Base-by-base conservation (phyloP, 1,140 invertebrate genomes). In the Drosophila sp. region DNA sequence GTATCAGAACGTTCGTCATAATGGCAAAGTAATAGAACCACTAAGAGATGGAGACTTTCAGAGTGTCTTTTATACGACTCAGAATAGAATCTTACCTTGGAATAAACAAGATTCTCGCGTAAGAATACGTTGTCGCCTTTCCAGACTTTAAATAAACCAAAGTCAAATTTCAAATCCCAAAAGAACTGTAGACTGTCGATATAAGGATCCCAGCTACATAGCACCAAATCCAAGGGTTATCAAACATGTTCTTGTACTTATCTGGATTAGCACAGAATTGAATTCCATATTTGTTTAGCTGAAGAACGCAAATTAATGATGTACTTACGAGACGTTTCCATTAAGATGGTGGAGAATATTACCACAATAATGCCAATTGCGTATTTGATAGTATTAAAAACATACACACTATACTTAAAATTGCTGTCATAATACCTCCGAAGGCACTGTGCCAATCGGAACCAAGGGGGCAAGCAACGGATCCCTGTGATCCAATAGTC, bases 151-250 rank as follows among this genome's bases (percentile, higher is more conserved):
- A 99, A 95, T 13, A 99, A 92, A 6, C 98, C 98, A 97, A 98
- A 99, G 93, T 99, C 98, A 95, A 97, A 97, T 90, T 97, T 96
- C 6, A 99, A 94, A 92, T 99, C 98, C 98, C 98, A 99, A 0
- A 94, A 76, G 96, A 96, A 0, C 95, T 95, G 90, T 97, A 98
- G 27, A 94, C 93, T 0, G 97, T 96, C 95, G 16, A 97, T 84
- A 97, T 83, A 16, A 95, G 94, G 2, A 95, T 93, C 0, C 93
- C 92, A 11, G 96, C 92, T 94, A 84, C 6, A 51, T 96, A 97
- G 40, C 94, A 79, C 92, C 96, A 97, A 57, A 97, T 94, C 92
- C 95, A 97, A 13, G 96, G 95, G 92, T 96, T 97, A 41, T 95
- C 93, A 70, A 93, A 94, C 25, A 93, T 77, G 66, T 93, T 90